Percentiles rank a stretch among this genome's conserved stretches.
Evolutionary conservation across 2,888 invertebrate genomes (phyloP).

Genomic region (Galeopsomyia nigrocyanea): DNA sequence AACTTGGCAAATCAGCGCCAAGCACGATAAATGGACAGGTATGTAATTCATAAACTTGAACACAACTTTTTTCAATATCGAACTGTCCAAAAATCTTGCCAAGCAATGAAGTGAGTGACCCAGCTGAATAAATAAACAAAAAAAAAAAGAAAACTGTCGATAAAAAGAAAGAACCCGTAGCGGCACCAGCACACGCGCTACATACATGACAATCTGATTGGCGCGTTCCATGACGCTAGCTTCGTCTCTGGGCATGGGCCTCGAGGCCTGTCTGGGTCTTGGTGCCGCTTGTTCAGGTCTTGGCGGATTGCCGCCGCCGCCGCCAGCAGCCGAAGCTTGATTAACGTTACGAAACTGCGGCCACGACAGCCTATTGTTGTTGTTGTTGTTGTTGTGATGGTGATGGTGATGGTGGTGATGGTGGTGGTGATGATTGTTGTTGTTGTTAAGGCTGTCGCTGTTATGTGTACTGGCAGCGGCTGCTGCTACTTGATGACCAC

Average conservation of each 20-base stretch:
- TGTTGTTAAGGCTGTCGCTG: constrained; percentile 46
- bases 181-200: constrained; percentile 57
- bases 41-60: too few relatives aligned
- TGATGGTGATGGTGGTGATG: constrained; percentile 66
- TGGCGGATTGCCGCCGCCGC: constrained; percentile 18
- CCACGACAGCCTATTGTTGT: constrained; percentile 74
- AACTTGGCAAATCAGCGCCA: too few relatives aligned
- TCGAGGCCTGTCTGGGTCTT: constrained; percentile 1
- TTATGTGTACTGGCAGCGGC: constrained; percentile 44
- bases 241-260: constrained; percentile 76
- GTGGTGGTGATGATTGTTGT: constrained; percentile 55
- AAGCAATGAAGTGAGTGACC: too few relatives aligned
- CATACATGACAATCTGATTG: constrained; percentile 91
- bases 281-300: constrained; percentile 16
- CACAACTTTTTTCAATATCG: too few relatives aligned
- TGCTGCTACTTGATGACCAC: constrained; percentile 48
- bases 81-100: too few relatives aligned
- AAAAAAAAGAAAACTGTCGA: too few relatives aligned
- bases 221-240: constrained; percentile 87
- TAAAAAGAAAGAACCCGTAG: constrained; percentile 3
- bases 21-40: too few relatives aligned
- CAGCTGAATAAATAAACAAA: too few relatives aligned
- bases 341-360: constrained; percentile 71
- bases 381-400: constrained; percentile 70
- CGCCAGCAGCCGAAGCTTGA: constrained; percentile 58